phyloP scores from a whole-genome alignment of 2,113 vertebrate species.

The Stegastes partitus region DNA sequence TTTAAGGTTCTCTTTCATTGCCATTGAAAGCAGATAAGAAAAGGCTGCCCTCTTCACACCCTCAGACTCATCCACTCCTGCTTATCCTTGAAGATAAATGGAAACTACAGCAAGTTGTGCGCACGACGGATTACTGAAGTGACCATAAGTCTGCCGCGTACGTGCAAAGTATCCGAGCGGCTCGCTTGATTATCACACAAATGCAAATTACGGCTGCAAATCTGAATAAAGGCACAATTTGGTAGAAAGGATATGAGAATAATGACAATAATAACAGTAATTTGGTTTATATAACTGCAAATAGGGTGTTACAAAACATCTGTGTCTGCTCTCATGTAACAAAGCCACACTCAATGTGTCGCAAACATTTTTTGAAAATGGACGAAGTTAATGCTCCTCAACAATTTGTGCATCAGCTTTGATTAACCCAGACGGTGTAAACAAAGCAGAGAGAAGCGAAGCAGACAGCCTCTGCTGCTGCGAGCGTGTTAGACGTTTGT shows the following conservation, averaged over 20 bases:
- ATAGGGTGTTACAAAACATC: neutral
- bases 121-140: neutral
- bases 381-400: neutral
- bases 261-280: neutral
- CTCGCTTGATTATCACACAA: neutral
- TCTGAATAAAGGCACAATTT: too few relatives aligned
- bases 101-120: neutral
- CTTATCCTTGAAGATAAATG: constrained; percentile 28
- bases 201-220: neutral
- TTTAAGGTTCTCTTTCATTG: constrained; percentile 31
- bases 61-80: constrained; percentile 11
- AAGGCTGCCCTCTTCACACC: constrained; percentile 21
- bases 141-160: neutral
- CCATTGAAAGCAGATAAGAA: constrained; percentile 11
- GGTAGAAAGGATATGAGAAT: neutral
- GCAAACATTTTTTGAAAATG: neutral
- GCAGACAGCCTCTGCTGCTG: constrained; percentile 30
- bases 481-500: constrained; percentile 66
- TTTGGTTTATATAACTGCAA: neutral
- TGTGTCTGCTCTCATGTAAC: neutral
- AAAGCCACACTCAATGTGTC: neutral
- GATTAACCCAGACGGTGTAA: constrained; percentile 31
- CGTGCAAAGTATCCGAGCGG: neutral
- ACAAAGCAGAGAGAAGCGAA: constrained; percentile 53
- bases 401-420: constrained; percentile 4